phyloP scores from a whole-genome alignment of 2,797 vertebrate genomes.

The Liparis tanakae region DNA sequence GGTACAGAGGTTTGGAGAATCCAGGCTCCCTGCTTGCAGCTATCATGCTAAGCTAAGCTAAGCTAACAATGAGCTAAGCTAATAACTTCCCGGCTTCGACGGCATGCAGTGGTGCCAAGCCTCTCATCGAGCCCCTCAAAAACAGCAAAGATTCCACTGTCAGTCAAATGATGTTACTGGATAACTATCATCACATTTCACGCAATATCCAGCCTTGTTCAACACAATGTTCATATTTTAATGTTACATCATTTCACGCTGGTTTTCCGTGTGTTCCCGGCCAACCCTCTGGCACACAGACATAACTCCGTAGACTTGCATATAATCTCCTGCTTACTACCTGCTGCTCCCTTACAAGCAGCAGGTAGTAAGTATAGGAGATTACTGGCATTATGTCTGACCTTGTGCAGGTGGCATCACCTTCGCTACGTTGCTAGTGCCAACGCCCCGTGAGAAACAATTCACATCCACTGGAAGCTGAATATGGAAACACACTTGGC shows the following conservation, averaged over 20 bases:
- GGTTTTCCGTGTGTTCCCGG: not conserved
- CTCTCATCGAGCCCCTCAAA: not conserved
- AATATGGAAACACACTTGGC: not conserved
- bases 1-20: not conserved
- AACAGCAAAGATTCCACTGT: not conserved
- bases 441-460: not conserved
- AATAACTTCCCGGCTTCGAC: too few relatives aligned
- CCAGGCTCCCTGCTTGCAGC: not conserved
- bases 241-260: not conserved
- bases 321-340: conserved; percentile 48
- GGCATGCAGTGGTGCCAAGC: too few relatives aligned
- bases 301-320: conserved; percentile 3
- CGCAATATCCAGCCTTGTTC: not conserved
- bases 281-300: not conserved
- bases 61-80: not conserved
- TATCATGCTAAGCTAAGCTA: not conserved
- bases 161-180: not conserved
- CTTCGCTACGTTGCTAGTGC: not conserved
- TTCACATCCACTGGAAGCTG: not conserved
- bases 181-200: not conserved
- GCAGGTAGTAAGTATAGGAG: conserved; percentile 13
- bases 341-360: conserved; percentile 37
- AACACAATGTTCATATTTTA: not conserved
- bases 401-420: conserved; percentile 22
- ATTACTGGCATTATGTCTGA: conserved; percentile 39